Percentiles rank a stretch among this genome's conserved stretches.
Evolutionary conservation across 2,113 vertebrate genomes (phyloP).

Genomic region (Catharus fuscescens): DNA sequence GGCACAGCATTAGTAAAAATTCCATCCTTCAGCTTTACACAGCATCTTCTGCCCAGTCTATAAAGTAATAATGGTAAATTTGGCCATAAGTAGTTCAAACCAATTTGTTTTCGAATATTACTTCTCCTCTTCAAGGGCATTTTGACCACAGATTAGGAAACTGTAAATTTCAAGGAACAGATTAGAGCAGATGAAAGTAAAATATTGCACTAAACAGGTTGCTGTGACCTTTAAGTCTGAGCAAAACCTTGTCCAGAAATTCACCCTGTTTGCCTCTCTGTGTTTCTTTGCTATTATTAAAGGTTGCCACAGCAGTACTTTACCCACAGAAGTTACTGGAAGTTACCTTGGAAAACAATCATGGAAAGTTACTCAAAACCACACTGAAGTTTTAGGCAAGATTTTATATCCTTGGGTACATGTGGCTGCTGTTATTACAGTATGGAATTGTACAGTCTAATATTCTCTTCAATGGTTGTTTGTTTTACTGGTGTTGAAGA

Average conservation of each 20-base stretch:
- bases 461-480: not conserved
- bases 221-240: not conserved
- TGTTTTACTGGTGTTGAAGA: not conserved
- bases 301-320: not conserved
- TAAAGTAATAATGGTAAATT: not conserved
- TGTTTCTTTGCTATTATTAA: not conserved
- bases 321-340: not conserved
- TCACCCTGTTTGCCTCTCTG: not conserved
- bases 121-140: not conserved
- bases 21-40: not conserved
- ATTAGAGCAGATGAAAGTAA: not conserved
- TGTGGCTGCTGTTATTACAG: not conserved
- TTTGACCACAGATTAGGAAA: slow-evolving; percentile 19
- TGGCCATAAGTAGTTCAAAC: not conserved
- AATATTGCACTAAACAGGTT: not conserved
- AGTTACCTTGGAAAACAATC: not conserved
- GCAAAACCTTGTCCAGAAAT: not conserved
- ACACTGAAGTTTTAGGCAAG: not conserved
- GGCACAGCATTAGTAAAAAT: not conserved
- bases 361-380: not conserved
- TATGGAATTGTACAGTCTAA: not conserved
- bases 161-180: not conserved
- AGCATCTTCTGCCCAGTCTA: not conserved
- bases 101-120: not conserved
- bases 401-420: not conserved